Base-by-base conservation (phyloP, 2,888 invertebrate species). In the Vannuccia rotundouncinata region DNA sequence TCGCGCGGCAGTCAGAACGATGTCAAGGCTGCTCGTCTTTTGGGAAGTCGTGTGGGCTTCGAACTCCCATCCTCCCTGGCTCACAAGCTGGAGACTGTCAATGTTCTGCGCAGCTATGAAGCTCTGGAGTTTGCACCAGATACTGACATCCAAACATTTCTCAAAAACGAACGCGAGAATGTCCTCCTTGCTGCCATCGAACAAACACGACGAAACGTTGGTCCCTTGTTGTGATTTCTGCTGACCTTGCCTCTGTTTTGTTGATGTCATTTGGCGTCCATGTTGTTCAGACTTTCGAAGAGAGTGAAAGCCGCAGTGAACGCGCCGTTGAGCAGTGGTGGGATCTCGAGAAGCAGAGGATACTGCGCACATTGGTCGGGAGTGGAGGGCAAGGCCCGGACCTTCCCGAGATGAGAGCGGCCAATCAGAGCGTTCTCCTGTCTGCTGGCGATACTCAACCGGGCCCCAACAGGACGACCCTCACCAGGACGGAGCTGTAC, bases 151-250 rank as follows among this genome's bases (percentile, higher is more conserved):
- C 92, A 93, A 85, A 88, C 93, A 84, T 95, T 93, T 87, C 89
- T 97, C 25, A 92, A 93, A 86, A 95, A 95, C 90, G 95, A 97
- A 89, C 91, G 94, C 82, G 94, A 95, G 89, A 96, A 95, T 91
- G 94, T 94, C 0, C 93, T 97, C 25, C 89, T 96, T 22, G 92
- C 94, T 1, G 92, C 95, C 0, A 94, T 96, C 84, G 95, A 96
- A 87, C 93, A 94, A 86, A 93, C 87, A 10, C 83, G 86, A 74
- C 85, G 85, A 83, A 85, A 85, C 83, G 87, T 30, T 0, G 28
- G 22, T 28, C n/a, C n/a, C n/a, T n/a, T n/a, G n/a, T n/a, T 28
- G 66, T 28, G 66, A 66, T 2, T 66, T 25, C 25, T 25, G 27
- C 2, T 25, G 25, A 25, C 25, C 25, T 25, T 66, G 1, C 27